Base-by-base conservation (phyloP, 2,888 invertebrate genomes). In the Harpagoxenus sublaevis region DNA sequence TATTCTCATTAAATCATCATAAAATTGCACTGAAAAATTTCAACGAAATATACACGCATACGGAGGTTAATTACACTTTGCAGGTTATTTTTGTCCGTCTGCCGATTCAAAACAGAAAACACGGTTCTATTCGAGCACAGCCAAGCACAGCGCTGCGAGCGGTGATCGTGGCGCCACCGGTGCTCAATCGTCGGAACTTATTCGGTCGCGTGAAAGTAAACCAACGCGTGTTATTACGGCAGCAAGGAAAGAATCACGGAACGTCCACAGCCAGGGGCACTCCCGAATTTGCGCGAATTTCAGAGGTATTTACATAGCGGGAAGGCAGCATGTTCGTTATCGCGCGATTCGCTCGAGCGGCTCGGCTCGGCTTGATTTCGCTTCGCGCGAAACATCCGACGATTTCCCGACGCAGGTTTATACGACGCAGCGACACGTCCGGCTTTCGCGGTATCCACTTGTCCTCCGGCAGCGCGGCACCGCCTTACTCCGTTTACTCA, bases 401-500 rank as follows among this genome's bases (percentile, higher is more conserved):
- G 65, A 35, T 53, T 81, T 62, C 62, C 84, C 48, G 55, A 57
- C 39, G 81, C 15, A 10, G 23, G 6, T 70, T 74, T 5, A 2
- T 74, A 62, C 74, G 78, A 68, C 74, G 28, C 39, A 73, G 9
- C 12, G 42, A 6, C 9, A 23, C 28, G 28, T 45, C 23, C 51
- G 45, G 28, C 39, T 66, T 23, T 45, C 35, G 35, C 35, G 35
- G 35, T 35, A 35, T 35, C 12, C 75, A 45, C 57, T 10, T 18
- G 23, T 65, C 48, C 42, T 42, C 55, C 57, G 79, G 18, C 8
- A 55, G 88, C 74, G 86, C 92, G 94, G 93, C 94, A 94, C 94
- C 94, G 94, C 94, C 94, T 94, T 92, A 92, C 91, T 63, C 35
- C 42, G 87, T 92, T 65, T 92, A 93, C 92, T 93, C 92, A 88